Evolutionary conservation across 1,140 invertebrate genomes (phyloP).

Genomic region (Drosophila sucinea): DNA sequence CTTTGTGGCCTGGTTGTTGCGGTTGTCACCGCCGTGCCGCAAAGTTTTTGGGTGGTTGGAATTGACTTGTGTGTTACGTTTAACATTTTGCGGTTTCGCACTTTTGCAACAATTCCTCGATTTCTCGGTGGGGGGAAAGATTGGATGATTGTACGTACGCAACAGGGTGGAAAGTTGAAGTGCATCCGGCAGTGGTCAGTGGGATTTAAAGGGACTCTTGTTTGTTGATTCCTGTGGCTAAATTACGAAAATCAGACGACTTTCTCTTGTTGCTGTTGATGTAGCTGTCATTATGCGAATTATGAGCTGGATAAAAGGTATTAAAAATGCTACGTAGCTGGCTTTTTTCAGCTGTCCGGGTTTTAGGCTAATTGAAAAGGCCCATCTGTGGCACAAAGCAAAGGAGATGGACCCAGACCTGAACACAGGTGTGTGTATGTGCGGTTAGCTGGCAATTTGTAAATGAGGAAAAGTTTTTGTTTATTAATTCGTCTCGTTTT

Average conservation of each 20-base stretch:
- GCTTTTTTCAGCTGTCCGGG: conserved; percentile 35
- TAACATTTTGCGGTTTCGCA: conserved; percentile 83
- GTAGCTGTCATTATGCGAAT: conserved; percentile 79
- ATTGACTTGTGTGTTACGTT: conserved; percentile 78
- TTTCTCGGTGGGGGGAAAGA: conserved; percentile 18
- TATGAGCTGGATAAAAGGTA: conserved; percentile 82
- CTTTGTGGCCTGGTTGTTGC: conserved; percentile 79
- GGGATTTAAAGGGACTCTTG: conserved; percentile 37
- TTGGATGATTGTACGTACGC: conserved; percentile 74
- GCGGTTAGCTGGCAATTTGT: conserved; percentile 48
- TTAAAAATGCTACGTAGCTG: conserved; percentile 65
- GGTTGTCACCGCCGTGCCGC: conserved; percentile 47
- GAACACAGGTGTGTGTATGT: conserved; percentile 35
- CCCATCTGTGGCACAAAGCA: conserved; percentile 18
- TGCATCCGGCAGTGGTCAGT: conserved; percentile 78
- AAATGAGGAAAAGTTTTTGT: conserved; percentile 44
- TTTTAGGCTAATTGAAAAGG: conserved; percentile 81
- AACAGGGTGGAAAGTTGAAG: conserved; percentile 83
- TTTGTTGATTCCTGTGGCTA: conserved; percentile 60
- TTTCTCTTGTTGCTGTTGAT: conserved; percentile 22
- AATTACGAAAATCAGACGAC: conserved; percentile 49
- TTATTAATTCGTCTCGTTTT: neutral
- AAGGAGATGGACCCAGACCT: neutral
- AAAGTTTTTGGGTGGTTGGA: conserved; percentile 36
- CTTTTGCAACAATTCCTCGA: conserved; percentile 76